Evolutionary conservation across 2,888 invertebrate genomes (phyloP).

Genomic region (Pogonocherus hispidulus): DNA sequence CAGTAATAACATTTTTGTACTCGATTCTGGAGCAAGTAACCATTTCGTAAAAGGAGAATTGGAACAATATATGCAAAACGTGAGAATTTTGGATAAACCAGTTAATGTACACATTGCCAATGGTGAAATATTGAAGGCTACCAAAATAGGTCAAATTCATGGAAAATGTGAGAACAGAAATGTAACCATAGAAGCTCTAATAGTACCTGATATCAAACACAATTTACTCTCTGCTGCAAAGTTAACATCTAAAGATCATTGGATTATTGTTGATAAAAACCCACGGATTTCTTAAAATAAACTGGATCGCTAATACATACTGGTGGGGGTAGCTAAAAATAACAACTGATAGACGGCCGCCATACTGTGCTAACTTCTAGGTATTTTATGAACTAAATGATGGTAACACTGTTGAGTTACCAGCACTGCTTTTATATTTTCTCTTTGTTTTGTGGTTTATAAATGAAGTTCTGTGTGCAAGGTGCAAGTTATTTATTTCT

Average conservation of each 20-base stretch:
- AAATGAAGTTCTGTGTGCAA: no score
- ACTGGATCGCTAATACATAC: no score
- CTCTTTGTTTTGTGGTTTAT: no score
- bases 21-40: constrained; percentile 36
- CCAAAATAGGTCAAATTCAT: constrained; percentile 18
- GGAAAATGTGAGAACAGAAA: constrained; percentile 22
- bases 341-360: no score
- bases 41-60: constrained; percentile 32
- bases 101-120: constrained; percentile 30
- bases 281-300: no score
- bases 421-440: no score
- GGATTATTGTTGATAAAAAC: constrained; percentile 31
- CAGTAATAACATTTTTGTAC: constrained; percentile 24
- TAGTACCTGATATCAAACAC: constrained; percentile 35
- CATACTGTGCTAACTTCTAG: no score
- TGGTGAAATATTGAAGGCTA: constrained; percentile 27
- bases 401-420: no score
- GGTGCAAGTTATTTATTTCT: no score
- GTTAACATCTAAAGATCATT: constrained; percentile 18
- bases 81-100: constrained; percentile 12
- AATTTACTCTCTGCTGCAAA: constrained; percentile 36
- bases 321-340: no score
- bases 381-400: no score
- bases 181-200: constrained; percentile 29
- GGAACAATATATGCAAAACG: constrained; percentile 29